Percentiles rank a stretch among this genome's conserved stretches.
phyloP scores from a whole-genome alignment of 2,888 invertebrate species.

The Cephalotes varians region DNA sequence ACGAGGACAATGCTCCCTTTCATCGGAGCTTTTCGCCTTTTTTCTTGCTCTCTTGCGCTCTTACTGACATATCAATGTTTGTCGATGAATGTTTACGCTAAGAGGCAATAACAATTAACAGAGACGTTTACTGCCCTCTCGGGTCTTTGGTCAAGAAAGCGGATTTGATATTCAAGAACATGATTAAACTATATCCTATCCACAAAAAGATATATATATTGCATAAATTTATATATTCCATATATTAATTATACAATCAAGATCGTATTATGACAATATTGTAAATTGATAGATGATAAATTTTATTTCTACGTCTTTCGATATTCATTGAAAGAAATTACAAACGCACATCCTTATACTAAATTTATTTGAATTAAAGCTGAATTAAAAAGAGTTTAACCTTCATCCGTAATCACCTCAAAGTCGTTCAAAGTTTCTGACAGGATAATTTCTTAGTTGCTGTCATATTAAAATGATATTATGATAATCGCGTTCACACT shows the following conservation, averaged over 20 bases:
- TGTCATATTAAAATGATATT: not conserved
- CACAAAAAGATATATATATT: not conserved
- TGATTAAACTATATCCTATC: not conserved
- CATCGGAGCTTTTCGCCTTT: constrained; percentile 19
- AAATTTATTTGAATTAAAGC: no score
- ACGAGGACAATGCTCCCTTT: constrained; percentile 62
- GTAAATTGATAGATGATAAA: not conserved
- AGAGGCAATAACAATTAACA: constrained; percentile 11
- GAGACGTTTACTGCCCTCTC: not conserved
- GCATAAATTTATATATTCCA: not conserved
- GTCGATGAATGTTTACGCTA: not conserved
- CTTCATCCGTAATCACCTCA: not conserved
- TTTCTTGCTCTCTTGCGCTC: not conserved
- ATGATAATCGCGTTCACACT: constrained; percentile 9
- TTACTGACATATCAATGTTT: constrained; percentile 7
- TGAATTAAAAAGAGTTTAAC: not conserved
- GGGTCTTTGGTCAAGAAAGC: not conserved
- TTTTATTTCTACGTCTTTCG: not conserved
- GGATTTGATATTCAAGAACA: not conserved
- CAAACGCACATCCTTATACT: not conserved
- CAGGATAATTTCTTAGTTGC: not conserved
- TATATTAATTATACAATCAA: not conserved
- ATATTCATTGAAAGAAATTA: not conserved
- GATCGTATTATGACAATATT: not conserved
- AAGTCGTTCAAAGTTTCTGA: not conserved